Conservation (phyloP, 2,888 invertebrate species). For the Nymphalis polychloros region DNA sequence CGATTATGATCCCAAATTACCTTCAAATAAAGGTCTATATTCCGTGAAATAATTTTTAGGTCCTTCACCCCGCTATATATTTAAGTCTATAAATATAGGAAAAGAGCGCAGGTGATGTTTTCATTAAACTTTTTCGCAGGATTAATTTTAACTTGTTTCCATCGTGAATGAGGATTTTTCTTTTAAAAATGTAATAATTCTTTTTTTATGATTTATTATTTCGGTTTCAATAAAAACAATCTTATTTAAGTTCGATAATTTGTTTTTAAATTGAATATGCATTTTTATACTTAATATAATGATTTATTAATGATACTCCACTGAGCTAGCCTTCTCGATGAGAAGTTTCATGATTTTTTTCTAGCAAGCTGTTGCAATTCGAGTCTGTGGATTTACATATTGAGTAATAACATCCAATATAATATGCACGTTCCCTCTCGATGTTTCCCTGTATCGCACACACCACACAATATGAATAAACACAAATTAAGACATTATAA, state of each 20-base stretch:
- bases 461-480: too few relatives aligned
- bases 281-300: too few relatives aligned
- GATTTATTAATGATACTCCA: too few relatives aligned
- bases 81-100: conserved; percentile 45
- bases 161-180: conserved; percentile 19
- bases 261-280: too few relatives aligned
- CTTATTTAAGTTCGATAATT: background rate
- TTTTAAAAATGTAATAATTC: conserved; percentile 23
- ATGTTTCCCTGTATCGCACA: too few relatives aligned
- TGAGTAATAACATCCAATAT: too few relatives aligned
- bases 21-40: conserved; percentile 27
- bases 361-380: too few relatives aligned
- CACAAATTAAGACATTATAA: too few relatives aligned
- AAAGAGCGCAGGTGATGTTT: conserved; percentile 68
- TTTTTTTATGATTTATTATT: conserved; percentile 20
- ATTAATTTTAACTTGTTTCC: conserved; percentile 59
- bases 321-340: too few relatives aligned
- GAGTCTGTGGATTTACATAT: too few relatives aligned
- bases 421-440: too few relatives aligned
- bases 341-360: too few relatives aligned
- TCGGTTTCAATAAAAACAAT: background rate
- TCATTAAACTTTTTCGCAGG: conserved; percentile 66
- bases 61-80: conserved; percentile 38
- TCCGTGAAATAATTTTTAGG: conserved; percentile 10
- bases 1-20: conserved; percentile 32